phyloP scores from a whole-genome alignment of 1,140 invertebrate genomes.

The Lucilia cuprina region DNA sequence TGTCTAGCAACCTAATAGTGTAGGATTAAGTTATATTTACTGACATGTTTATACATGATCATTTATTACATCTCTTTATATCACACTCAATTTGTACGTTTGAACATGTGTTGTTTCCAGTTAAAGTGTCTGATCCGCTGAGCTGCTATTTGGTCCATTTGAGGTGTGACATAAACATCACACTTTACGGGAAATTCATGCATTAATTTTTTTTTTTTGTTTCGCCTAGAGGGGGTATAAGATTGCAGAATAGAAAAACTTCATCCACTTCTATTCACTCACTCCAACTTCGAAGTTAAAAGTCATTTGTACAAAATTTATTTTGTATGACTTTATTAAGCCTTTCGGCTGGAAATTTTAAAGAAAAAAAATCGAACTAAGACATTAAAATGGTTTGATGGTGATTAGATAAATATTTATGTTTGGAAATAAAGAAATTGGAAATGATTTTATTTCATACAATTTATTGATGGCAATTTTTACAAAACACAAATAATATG shows the following conservation, averaged over 20 bases:
- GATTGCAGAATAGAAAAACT: background rate
- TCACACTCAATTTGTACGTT: constrained; percentile 29
- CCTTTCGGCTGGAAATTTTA: background rate
- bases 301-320: background rate
- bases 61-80: constrained; percentile 33
- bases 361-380: background rate
- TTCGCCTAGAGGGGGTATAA: background rate
- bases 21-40: constrained; percentile 35
- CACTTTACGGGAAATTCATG: constrained; percentile 2
- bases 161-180: constrained; percentile 35
- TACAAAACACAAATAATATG: background rate
- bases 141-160: constrained; percentile 5
- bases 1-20: constrained; percentile 20
- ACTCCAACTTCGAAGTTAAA: too few species aligned
- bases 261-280: background rate
- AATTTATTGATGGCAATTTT: background rate
- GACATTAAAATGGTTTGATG: background rate
- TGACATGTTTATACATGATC: constrained; percentile 30
- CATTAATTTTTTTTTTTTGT: background rate
- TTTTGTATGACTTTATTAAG: background rate
- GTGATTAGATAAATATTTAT: background rate
- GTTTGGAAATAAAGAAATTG: background rate
- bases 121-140: background rate
- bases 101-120: background rate
- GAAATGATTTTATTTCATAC: background rate